Percentiles rank a stretch among this genome's conserved stretches.
These are phyloP conservation scores for Barbus barbus DNA, from an alignment of 2,113 vertebrate genomes.

Conservation along the genomic window DNA sequence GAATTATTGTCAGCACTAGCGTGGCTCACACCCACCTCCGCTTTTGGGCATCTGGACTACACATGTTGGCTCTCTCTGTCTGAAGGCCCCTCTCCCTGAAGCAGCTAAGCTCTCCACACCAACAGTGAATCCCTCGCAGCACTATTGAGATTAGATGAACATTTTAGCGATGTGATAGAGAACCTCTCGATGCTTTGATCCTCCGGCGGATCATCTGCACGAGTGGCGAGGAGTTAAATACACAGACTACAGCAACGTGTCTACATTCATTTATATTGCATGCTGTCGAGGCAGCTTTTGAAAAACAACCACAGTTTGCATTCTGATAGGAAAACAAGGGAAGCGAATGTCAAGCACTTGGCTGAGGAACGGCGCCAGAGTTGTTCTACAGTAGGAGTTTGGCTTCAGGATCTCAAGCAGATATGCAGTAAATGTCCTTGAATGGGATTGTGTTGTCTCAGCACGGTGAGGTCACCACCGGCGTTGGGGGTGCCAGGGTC, in stretches of 20 bases:
- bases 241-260: not conserved
- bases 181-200: conserved; percentile 44
- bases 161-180: conserved; percentile 43
- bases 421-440: conserved; percentile 52
- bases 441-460: conserved; percentile 44
- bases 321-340: not conserved
- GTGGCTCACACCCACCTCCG: conserved; percentile 69
- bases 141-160: conserved; percentile 50
- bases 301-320: conserved; percentile 1
- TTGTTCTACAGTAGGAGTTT: conserved; percentile 52
- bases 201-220: conserved; percentile 13
- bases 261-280: conserved; percentile 20
- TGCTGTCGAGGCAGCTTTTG: not conserved
- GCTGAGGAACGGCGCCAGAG: conserved; percentile 26
- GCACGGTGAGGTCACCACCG: conserved; percentile 64
- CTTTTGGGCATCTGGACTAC: conserved; percentile 83
- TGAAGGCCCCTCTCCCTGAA: conserved; percentile 9
- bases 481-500: conserved; percentile 43
- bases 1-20: conserved; percentile 84
- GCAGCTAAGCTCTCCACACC: conserved; percentile 44
- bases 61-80: conserved; percentile 76
- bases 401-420: conserved; percentile 44
- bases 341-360: not conserved
- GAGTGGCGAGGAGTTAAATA: conserved; percentile 5
- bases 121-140: conserved; percentile 46